These are phyloP conservation scores for Choloepus didactylus DNA, from an alignment of 2,797 vertebrate genomes.

Conservation along the genomic window DNA sequence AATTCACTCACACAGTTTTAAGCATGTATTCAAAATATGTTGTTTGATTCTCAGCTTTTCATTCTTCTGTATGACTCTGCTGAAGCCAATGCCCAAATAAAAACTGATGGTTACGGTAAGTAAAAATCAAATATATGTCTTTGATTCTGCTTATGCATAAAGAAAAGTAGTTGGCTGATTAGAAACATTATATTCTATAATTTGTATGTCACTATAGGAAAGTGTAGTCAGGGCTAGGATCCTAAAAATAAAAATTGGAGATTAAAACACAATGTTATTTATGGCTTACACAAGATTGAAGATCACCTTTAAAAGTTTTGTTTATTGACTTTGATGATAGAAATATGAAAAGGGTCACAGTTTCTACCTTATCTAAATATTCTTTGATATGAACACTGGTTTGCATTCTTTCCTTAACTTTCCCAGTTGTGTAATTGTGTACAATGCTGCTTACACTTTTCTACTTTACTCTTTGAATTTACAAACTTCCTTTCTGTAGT, in stretches of 20 bases:
- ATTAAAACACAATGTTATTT: neutral
- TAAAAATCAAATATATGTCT: neutral
- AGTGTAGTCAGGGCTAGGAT: neutral
- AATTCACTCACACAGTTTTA: neutral
- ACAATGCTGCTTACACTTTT: neutral
- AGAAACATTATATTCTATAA: neutral
- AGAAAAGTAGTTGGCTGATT: neutral
- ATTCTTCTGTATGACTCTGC: neutral
- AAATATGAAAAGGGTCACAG: neutral
- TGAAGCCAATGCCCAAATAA: neutral
- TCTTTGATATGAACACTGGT: neutral
- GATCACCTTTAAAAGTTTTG: neutral
- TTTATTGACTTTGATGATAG: neutral
- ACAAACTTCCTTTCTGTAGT: neutral
- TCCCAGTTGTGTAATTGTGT: neutral
- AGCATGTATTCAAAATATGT: neutral
- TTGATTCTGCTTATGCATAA: neutral
- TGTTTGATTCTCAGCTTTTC: neutral
- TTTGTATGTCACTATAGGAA: neutral
- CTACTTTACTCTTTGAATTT: neutral
- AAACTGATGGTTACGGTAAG: neutral
- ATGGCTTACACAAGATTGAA: constrained; percentile 53
- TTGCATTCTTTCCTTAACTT: neutral
- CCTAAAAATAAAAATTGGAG: constrained; percentile 36
- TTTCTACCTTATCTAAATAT: neutral